A percentile compares a stretch with the other conserved stretches of the same genome.
Evolutionary conservation across 2,113 vertebrate species (phyloP).

Genomic region (Tringa solitaria): DNA sequence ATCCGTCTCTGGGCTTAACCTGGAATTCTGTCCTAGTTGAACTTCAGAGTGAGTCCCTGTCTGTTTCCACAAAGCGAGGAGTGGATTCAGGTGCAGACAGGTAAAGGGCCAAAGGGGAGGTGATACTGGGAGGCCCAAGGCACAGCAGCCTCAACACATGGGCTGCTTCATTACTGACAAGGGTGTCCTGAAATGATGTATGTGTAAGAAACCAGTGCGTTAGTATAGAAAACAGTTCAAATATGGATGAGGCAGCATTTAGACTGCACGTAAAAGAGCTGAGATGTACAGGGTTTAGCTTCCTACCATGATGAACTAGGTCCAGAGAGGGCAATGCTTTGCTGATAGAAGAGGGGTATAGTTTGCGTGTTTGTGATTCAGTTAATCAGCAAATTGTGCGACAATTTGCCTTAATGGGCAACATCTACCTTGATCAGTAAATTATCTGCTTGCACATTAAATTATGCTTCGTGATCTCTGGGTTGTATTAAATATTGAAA

Average conservation of each 20-base stretch:
- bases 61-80: not conserved
- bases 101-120: not conserved
- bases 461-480: conserved; percentile 39
- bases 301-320: not conserved
- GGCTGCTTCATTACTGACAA: not conserved
- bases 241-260: not conserved
- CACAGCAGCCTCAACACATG: not conserved
- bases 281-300: not conserved
- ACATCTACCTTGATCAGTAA: conserved; percentile 35
- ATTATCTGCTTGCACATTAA: conserved; percentile 44
- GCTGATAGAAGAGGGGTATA: rapidly evolving
- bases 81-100: not conserved
- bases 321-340: not conserved
- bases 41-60: not conserved
- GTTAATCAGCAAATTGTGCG: conserved; percentile 16
- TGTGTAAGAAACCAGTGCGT: rapidly evolving
- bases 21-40: not conserved
- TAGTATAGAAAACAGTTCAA: not conserved
- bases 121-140: not conserved
- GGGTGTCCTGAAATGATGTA: not conserved
- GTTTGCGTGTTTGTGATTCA: not conserved
- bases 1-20: not conserved
- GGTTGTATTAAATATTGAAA: conserved; percentile 39
- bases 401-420: conserved; percentile 13
- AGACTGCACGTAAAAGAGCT: not conserved